phyloP scores from a whole-genome alignment of 2,797 vertebrate species.

The Sebastes diploproa region DNA sequence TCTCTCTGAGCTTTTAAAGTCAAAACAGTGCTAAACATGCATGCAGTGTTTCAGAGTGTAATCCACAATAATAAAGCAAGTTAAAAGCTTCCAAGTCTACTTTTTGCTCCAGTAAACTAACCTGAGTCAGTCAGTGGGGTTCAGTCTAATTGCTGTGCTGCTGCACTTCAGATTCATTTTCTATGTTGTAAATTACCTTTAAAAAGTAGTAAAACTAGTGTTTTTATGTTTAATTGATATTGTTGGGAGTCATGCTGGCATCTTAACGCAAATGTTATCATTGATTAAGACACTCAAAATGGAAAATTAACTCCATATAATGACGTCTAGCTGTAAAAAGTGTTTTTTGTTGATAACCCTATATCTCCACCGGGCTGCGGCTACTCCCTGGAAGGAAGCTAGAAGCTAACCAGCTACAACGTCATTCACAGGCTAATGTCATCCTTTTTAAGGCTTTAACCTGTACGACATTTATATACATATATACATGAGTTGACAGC shows the following conservation, averaged over 20 bases:
- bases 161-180: conserved; percentile 19
- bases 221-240: not conserved
- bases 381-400: conserved; percentile 57
- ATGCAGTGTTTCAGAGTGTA: not conserved
- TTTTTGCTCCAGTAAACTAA: conserved; percentile 13
- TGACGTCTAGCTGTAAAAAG: conserved; percentile 13
- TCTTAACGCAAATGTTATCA: not conserved
- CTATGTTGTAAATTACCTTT: conserved; percentile 1
- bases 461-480: not conserved
- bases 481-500: not conserved
- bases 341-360: conserved; percentile 65
- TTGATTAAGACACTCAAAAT: not conserved
- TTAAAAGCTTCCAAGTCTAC: not conserved
- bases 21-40: not conserved
- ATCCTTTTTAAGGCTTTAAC: not conserved
- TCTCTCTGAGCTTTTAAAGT: not conserved
- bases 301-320: too few relatives aligned
- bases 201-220: not conserved
- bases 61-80: not conserved
- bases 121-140: conserved; percentile 28
- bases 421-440: conserved; percentile 13
- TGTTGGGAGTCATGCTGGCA: not conserved
- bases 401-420: conserved; percentile 31
- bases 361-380: conserved; percentile 5
- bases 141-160: conserved; percentile 69